These are phyloP conservation scores for Sciurus carolinensis DNA, from an alignment of 2,797 vertebrate species.

Conservation along the genomic window DNA sequence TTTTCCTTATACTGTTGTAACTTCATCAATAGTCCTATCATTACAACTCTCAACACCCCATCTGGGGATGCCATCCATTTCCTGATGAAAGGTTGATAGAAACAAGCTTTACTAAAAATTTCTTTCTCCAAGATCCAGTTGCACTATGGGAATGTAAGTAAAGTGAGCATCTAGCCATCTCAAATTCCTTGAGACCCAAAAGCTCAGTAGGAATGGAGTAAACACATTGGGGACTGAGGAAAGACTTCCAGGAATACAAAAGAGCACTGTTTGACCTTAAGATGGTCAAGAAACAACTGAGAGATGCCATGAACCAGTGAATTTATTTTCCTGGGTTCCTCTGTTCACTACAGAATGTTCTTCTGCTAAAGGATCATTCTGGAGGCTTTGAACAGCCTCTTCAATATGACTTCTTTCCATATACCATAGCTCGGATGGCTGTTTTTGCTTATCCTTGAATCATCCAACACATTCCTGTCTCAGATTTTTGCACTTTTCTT, in stretches of 20 bases:
- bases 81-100: neutral
- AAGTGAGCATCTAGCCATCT: neutral
- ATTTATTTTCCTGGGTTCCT: neutral
- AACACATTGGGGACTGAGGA: neutral
- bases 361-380: neutral
- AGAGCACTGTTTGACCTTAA: neutral
- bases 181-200: neutral
- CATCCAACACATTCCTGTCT: neutral
- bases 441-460: neutral
- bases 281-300: neutral
- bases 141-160: neutral
- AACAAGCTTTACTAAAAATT: neutral
- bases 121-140: neutral
- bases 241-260: neutral
- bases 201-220: neutral
- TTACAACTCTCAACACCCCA: neutral
- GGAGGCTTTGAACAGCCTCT: neutral
- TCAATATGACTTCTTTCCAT: neutral
- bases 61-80: neutral
- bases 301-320: neutral
- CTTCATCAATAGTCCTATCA: neutral
- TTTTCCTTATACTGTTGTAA: conserved; percentile 10
- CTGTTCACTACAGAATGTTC: neutral
- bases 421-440: neutral
- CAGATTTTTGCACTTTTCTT: neutral